Base-by-base conservation (phyloP, 2,797 vertebrate genomes). In the Enteromius paludinosus region DNA sequence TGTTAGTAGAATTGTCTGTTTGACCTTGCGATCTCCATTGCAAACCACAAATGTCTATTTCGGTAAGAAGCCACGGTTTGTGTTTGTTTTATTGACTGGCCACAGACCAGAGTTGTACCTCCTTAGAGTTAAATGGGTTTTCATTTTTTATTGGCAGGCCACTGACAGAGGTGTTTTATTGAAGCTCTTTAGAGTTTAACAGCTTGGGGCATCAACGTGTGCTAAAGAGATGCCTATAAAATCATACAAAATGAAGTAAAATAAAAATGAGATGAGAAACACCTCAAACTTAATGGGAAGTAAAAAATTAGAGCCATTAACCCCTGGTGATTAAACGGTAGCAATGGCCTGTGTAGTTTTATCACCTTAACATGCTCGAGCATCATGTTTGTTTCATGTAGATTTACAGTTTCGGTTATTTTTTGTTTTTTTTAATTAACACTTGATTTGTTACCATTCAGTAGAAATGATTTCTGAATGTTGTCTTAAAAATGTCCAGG, bases 31-130 rank as follows among this genome's bases (percentile, higher is more conserved):
- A 85, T 89, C 82, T 86, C 74, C 25, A 43, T 70, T 38, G 88
- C 86, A 88, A 85, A 83, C 84, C 66, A 82, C 61, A 87, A 85
- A 87, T 35, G 83, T 78, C 86, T 65, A 86, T 82, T 87, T 87
- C 78, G 78, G 87, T 87, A 73, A 84, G 76, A 84, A 79, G 78
- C 84, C 56, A 72, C 25, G 65, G 12, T 30, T 80, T 35, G 69
- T 92, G 92, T 93, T 93, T 93, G 87, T 86, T 94, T 95, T 94
- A 95, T 94, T 92, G 93, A 94, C 91, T 90, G 90, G 90, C 90
- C 88, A 80, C 84, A 83, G 79, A 87, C 83, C 84, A 86, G 74
- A 59, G 70, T 66, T 83, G 86, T 88, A 68, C 88, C 85, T 89
- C 89, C 87, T 85, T 89, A 74, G 89, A 90, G 89, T 90, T 90